Evolutionary conservation across 35 echinoderm and acorn worm genomes (phyloP), one percentile per base, ranked within the genome.

Genomic region (Eucidaris tribuloides): DNA sequence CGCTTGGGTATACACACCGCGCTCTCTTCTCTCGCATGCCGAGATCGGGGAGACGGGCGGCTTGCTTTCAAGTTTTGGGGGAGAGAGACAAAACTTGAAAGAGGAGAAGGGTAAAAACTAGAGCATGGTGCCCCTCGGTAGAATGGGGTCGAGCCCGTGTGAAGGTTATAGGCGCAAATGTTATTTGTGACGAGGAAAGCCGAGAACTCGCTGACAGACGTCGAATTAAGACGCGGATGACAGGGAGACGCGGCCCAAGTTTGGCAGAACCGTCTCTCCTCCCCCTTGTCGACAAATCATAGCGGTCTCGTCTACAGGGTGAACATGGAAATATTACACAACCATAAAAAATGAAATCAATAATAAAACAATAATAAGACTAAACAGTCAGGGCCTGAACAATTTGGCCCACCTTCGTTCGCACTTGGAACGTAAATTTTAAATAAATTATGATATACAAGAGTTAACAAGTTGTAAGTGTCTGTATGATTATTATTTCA

Each of bases 171-270:
- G 68, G 68, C 68, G 68, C 68, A 74, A 74, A 74, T 74, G 68
- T 74, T 74, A 74, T 74, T 74, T 74, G 68, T 74, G 68, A 74
- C 68, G 68, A 74, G 68, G 68, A 74, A 74, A 74, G 68, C 44
- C 28, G 68, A 74, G 68, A 74, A 41, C 37, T 13, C 37, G 68
- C 41, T 74, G 68, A 74, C 40, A 74, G 68, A 74, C 40, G 68
- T 74, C 68, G 44, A 74, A 74, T 74, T 74, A 74, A 74, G 68
- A 44, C 68, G 29, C 29, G 68, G 37, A 74, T 74, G 68, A 74
- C 68, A 74, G 68, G 34, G n/a, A 34, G 28, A 34, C 61, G 61
- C 29, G 56, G 22, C n/a, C n/a, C n/a, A n/a, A n/a, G n/a, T n/a
- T n/a, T n/a, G n/a, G n/a, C n/a, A n/a, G n/a, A n/a, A n/a, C n/a